Evolutionary conservation across 2,888 invertebrate genomes (phyloP), one percentile per base, ranked within the genome.

Genomic region (Paralinhomoeus sp.): DNA sequence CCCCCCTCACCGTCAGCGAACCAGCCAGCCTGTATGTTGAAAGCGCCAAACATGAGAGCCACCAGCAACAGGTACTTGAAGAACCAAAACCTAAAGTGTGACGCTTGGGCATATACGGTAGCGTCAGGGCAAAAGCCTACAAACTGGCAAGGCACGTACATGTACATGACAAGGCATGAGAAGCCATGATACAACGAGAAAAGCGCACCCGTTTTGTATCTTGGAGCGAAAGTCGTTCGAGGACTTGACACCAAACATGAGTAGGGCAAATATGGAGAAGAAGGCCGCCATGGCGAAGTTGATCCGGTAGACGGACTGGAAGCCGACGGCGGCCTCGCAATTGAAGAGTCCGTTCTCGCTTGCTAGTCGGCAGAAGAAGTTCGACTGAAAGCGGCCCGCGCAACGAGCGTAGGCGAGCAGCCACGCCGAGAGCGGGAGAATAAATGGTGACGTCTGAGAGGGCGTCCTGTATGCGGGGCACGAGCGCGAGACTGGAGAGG

Each of bases 141-240:
- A n/a, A n/a, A n/a, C n/a, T n/a, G n/a, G n/a, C n/a, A n/a, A n/a
- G n/a, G n/a, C n/a, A n/a, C n/a, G n/a, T n/a, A n/a, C n/a, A n/a
- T n/a, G n/a, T n/a, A n/a, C n/a, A n/a, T n/a, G n/a, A n/a, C n/a
- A n/a, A n/a, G n/a, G n/a, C n/a, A n/a, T n/a, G n/a, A n/a, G n/a
- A n/a, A n/a, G n/a, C n/a, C n/a, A n/a, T n/a, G n/a, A n/a, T n/a
- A n/a, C n/a, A n/a, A n/a, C n/a, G n/a, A n/a, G n/a, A n/a, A n/a
- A n/a, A n/a, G n/a, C n/a, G n/a, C n/a, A 84, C 77, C 93, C 93
- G 71, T 99, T 99, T 68, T 97, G 97, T 59, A 99, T 80, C 41
- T 81, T 78, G 43, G 84, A 75, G 55, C 97, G 71, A 15, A 79
- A 78, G 72, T 99, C 97, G 52, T 78, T 78, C 0, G 91, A 89